Base-by-base conservation (phyloP, 1,140 invertebrate species). In the Nasonia giraulti region DNA sequence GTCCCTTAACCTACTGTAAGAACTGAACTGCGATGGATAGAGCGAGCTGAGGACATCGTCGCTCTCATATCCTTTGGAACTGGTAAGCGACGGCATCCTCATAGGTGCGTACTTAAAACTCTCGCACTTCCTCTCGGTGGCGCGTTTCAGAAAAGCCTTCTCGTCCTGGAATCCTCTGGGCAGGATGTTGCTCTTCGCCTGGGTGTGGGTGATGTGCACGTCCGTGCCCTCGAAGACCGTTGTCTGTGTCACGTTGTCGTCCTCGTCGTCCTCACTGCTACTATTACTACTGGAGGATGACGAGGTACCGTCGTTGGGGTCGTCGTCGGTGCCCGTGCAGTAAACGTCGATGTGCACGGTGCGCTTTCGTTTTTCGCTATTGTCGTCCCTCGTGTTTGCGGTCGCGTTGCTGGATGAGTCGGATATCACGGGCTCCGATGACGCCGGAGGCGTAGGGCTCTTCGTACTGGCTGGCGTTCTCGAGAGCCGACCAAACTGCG, bases 331-430 rank as follows among this genome's bases (percentile, higher is more conserved):
- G 2, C 95, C 95, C 0, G 95, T 96, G 88, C 96, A 96, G 87
- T 96, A 96, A 6, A 96, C 96, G 91, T 96, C 96, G 66, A 96
- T 96, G 87, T 96, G 96, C 20, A 96, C 96, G 1, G 96, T 96
- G 78, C 96, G 92, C 87, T 95, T 95, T 85, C 94, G 94, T 83
- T 94, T 93, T 0, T 92, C 86, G 40, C 87, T 87, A 33, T 89
- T 88, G 11, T 91, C 91, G n/a, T 88, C 87, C 89, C 88, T 86
- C 68, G 66, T 37, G 76, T 88, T 50, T 87, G 87, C 84, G 87
- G 86, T 77, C 82, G 27, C 33, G 17, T 50, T 68, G n/a, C 23
- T 50, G 3, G 77, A 83, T 40, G 40, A 86, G 62, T 83, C 75
- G 20, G 55, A 78, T 83, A 44, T 71, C 77, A 33, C 1, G 6